Conservation (phyloP, 2,797 vertebrate genomes). For the Hypotaenidia okinawae region DNA sequence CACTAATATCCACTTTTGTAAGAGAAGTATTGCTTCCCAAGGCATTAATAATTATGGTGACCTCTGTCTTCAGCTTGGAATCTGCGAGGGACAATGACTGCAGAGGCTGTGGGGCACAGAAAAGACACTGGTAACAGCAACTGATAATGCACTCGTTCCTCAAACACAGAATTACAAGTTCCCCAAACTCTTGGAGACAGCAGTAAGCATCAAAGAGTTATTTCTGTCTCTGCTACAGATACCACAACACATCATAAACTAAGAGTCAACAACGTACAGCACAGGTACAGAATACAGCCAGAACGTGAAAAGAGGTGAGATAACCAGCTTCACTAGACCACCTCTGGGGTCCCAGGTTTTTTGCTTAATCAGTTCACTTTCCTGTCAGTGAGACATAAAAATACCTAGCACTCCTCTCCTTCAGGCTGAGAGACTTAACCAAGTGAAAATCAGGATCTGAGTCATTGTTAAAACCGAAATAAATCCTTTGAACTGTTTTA, state of each 20-base stretch:
- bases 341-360: not conserved
- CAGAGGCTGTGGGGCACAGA: slow-evolving; percentile 83
- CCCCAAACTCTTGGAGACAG: not conserved
- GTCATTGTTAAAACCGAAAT: not conserved
- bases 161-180: not conserved
- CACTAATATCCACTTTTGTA: slow-evolving; percentile 94
- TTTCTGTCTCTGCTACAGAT: not conserved
- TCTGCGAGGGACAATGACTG: slow-evolving; percentile 94
- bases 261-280: not conserved
- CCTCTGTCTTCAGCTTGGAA: slow-evolving; percentile 93
- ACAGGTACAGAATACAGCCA: not conserved
- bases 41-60: slow-evolving; percentile 95
- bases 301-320: not conserved
- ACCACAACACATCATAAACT: not conserved
- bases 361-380: not conserved
- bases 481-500: not conserved
- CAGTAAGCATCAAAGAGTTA: not conserved
- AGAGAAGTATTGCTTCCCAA: slow-evolving; percentile 95
- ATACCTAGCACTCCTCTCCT: not conserved
- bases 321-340: not conserved
- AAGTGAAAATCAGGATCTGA: not conserved
- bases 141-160: not conserved
- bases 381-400: not conserved
- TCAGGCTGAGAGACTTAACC: not conserved
- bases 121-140: not conserved